A percentile compares a stretch with the other conserved stretches of the same genome.
These are phyloP conservation scores for Ridgeia piscesae DNA, from an alignment of 1,140 invertebrate species.

Conservation along the genomic window DNA sequence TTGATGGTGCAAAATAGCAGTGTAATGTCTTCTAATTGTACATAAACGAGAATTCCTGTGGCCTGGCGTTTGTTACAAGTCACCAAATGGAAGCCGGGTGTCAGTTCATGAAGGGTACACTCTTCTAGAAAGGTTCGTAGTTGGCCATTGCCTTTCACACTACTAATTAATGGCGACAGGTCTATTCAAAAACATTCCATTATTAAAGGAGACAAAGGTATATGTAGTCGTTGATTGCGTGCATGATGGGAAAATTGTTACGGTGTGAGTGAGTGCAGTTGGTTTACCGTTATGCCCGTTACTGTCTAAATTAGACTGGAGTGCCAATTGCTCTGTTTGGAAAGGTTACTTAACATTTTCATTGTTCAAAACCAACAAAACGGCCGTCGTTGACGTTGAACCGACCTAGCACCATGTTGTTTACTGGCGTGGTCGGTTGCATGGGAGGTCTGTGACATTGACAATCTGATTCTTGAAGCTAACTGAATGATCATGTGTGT, in stretches of 20 bases:
- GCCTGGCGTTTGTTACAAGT: not conserved
- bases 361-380: not conserved
- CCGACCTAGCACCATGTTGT: no score
- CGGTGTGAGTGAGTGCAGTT: not conserved
- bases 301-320: not conserved
- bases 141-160: not conserved
- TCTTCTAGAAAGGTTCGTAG: not conserved
- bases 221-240: not conserved
- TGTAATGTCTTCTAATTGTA: conserved; percentile 2
- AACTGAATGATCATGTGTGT: not conserved
- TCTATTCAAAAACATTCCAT: not conserved
- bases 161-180: not conserved
- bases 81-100: not conserved
- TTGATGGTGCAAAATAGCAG: not conserved
- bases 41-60: not conserved
- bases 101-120: not conserved
- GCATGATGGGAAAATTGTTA: not conserved
- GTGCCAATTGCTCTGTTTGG: not conserved
- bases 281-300: not conserved
- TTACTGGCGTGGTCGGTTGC: not conserved
- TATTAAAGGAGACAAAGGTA: not conserved
- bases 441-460: not conserved
- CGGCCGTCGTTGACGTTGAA: not conserved
- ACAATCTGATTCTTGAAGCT: not conserved
- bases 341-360: not conserved